Percentiles rank a stretch among this genome's conserved stretches.
phyloP scores from a whole-genome alignment of 1,140 invertebrate species.

The Bombus sibiricus region DNA sequence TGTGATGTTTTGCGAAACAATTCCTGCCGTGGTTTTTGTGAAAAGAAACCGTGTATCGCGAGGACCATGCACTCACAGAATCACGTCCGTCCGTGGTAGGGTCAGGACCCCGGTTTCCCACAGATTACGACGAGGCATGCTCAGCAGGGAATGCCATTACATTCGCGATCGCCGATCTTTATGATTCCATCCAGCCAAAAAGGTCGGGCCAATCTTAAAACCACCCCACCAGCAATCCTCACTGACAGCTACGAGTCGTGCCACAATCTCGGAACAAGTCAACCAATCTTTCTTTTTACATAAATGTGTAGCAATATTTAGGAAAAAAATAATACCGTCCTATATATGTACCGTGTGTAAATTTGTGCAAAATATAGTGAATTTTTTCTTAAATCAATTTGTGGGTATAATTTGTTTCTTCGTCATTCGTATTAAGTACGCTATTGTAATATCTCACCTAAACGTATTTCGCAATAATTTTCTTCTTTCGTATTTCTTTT shows the following conservation, averaged over 20 bases:
- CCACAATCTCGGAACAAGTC: constrained; percentile 6
- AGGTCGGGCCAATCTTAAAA: constrained; percentile 64
- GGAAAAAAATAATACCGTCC: too few relatives aligned
- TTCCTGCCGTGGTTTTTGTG: constrained; percentile 19
- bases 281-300: background rate
- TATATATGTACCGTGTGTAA: too few relatives aligned
- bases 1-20: constrained; percentile 40
- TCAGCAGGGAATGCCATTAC: constrained; percentile 71
- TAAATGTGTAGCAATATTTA: background rate
- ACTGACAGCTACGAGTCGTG: constrained; percentile 36
- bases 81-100: constrained; percentile 62
- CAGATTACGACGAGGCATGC: constrained; percentile 67
- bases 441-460: too few relatives aligned
- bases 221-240: constrained; percentile 33
- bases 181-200: constrained; percentile 70
- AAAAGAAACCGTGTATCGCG: constrained; percentile 60
- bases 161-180: constrained; percentile 70
- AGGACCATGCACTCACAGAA: constrained; percentile 62
- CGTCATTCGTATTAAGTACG: too few relatives aligned
- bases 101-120: constrained; percentile 63
- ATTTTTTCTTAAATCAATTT: too few relatives aligned
- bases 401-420: too few relatives aligned
- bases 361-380: too few relatives aligned
- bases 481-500: background rate
- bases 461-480: background rate